Base-by-base conservation (phyloP, 2,113 vertebrate species). In the Melospiza georgiana region DNA sequence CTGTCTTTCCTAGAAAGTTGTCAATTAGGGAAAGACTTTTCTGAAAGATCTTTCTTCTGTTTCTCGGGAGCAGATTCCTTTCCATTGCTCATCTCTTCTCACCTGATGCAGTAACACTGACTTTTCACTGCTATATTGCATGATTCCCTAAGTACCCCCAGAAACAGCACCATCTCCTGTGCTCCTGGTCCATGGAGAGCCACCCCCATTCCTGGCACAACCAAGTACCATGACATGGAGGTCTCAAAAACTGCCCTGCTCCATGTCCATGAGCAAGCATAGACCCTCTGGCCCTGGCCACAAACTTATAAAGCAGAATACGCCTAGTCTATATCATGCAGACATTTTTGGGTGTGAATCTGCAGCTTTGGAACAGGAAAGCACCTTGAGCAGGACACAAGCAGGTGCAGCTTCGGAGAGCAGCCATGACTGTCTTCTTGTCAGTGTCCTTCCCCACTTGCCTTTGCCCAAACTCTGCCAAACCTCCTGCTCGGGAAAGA, bases 181-280 rank as follows among this genome's bases (percentile, higher is more conserved):
- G 39, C 19, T 84, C 52, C 43, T 37, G n/a, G 11, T 46, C 49
- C 43, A 9, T 0, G 5, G 35, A 63, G 59, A 91, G 15, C 15
- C 12, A 35, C 6, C 37, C 30, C 31, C 15, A 8, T 12, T 66
- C 73, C 68, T 27, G 48, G 8, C n/a, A 62, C 43, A 84, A 33
- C 13, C 22, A 62, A 24, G 17, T 69, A 27, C 46, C 0, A 0
- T 23, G 37, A 25, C 28, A 7, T 5, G 28, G n/a, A 35, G 14
- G 8, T 89, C 55, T 65, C 46, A 77, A 57, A 37, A 1, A 0
- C 35, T 74, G 21, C 39, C 68, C 48, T 71, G 52, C 35, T 84
- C 37, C 39, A 6, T 39, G 15, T 51, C 61, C 57, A 22, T 16
- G 13, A 63, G 52, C 28, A 58, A 46, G 4, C 61, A 43, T 1